Conservation (phyloP, 2,888 invertebrate species). For the Pterostichus madidus region DNA sequence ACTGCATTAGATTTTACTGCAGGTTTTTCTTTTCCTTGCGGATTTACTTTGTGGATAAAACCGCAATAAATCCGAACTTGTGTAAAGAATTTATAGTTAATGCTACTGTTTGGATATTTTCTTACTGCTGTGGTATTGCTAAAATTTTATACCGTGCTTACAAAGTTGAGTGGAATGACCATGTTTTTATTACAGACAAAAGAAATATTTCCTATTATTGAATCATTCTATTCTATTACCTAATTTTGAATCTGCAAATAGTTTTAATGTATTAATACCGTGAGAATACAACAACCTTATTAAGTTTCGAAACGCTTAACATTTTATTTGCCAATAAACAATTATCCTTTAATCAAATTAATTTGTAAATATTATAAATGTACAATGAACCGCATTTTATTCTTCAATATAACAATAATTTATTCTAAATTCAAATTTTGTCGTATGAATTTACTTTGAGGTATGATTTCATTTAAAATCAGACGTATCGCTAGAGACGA, state of each 20-base stretch:
- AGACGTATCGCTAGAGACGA: too few species aligned
- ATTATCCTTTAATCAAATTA: too few species aligned
- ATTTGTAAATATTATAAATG: too few species aligned
- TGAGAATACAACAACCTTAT: conserved; percentile 12
- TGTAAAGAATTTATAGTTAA: conserved; percentile 45
- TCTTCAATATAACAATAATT: too few species aligned
- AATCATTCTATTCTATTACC: neutral
- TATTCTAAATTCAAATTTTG: too few species aligned
- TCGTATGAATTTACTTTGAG: too few species aligned
- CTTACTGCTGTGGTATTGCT: neutral
- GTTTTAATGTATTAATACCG: conserved; percentile 10
- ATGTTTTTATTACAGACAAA: neutral
- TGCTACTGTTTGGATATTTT: conserved; percentile 42
- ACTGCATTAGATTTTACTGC: conserved; percentile 51
- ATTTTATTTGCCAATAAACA: neutral
- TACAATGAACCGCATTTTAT: too few species aligned
- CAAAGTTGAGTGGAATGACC: neutral
- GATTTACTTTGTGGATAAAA: conserved; percentile 40
- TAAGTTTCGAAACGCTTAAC: neutral
- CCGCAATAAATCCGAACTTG: conserved; percentile 23
- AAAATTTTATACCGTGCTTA: neutral
- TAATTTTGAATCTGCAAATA: conserved; percentile 16
- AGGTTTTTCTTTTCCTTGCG: conserved; percentile 25
- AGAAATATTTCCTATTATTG: conserved; percentile 4
- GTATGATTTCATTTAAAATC: too few species aligned